These are phyloP conservation scores for Temnothorax unifasciatus DNA, from an alignment of 2,888 invertebrate genomes.

Conservation along the genomic window DNA sequence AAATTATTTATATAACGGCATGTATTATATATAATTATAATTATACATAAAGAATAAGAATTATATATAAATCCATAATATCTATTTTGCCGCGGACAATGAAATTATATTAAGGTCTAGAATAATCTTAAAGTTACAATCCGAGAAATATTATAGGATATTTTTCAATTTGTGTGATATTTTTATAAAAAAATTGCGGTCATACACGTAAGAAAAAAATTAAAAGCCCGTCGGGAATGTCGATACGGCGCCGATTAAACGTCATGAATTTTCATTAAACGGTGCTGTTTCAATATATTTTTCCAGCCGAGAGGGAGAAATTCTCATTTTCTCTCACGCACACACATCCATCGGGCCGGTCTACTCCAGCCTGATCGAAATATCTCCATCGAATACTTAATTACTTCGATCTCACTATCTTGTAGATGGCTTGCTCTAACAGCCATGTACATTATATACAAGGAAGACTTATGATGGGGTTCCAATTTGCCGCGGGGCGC, in stretches of 20 bases:
- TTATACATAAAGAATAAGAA: neutral
- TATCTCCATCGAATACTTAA: slow-evolving; percentile 79
- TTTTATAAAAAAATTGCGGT: neutral
- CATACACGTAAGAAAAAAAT: neutral
- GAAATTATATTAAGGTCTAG: neutral
- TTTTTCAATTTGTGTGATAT: neutral
- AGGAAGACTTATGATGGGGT: slow-evolving; percentile 85
- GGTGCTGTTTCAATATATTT: slow-evolving; percentile 15
- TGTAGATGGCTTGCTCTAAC: slow-evolving; percentile 76
- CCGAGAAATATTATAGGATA: neutral
- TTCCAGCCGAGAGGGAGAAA: slow-evolving; percentile 21
- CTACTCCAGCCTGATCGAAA: slow-evolving; percentile 76
- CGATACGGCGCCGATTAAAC: neutral
- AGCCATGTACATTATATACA: slow-evolving; percentile 79
- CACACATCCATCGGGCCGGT: slow-evolving; percentile 21
- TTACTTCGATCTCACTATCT: slow-evolving; percentile 80
- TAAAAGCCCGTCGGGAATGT: neutral
- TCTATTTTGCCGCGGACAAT: neutral
- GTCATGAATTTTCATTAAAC: slow-evolving; percentile 32
- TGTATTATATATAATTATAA: neutral
- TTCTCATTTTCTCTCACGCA: slow-evolving; percentile 36
- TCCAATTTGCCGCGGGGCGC: slow-evolving; percentile 86
- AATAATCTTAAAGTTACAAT: neutral
- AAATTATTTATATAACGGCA: neutral
- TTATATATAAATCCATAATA: neutral